Percentiles rank a stretch among this genome's conserved stretches.
These are phyloP conservation scores for Melanostigma gelatinosum DNA, from an alignment of 2,113 vertebrate species.

Conservation along the genomic window DNA sequence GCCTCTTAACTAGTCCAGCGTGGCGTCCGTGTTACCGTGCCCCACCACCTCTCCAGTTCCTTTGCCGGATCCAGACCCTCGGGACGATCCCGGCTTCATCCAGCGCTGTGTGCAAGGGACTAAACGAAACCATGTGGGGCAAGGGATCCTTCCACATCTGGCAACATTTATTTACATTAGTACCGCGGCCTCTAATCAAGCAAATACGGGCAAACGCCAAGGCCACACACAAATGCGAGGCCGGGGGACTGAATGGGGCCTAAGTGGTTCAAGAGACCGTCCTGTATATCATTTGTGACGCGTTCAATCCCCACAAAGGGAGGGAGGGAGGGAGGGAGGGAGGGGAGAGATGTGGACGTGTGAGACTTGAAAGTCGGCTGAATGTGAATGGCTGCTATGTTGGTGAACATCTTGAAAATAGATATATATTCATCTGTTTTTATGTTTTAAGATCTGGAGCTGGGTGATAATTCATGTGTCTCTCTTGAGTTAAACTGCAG, in stretches of 20 bases:
- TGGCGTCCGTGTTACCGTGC: background rate
- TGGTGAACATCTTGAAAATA: conserved; percentile 20
- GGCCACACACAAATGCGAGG: conserved; percentile 62
- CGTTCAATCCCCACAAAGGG: conserved; percentile 17
- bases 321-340: background rate
- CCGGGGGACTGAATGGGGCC: conserved; percentile 8
- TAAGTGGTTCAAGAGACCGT: conserved; percentile 6
- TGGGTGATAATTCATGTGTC: conserved; percentile 17
- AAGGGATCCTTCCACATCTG: conserved; percentile 68
- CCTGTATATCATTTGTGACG: conserved; percentile 25
- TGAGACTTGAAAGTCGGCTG: background rate
- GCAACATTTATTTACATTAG: conserved; percentile 74
- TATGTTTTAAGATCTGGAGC: conserved; percentile 8
- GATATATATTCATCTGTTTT: conserved; percentile 11
- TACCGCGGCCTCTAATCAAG: conserved; percentile 71
- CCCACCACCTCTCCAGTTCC: conserved; percentile 10
- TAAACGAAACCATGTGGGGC: conserved; percentile 63
- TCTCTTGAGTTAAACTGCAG: conserved; percentile 24
- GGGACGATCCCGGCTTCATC: conserved; percentile 20
- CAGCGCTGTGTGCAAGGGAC: background rate
- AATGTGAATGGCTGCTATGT: conserved; percentile 23
- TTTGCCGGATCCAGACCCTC: conserved; percentile 11
- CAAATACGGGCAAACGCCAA: conserved; percentile 40
- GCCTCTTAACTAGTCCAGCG: conserved; percentile 20
- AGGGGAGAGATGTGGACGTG: background rate